phyloP scores from a whole-genome alignment of 2,888 invertebrate genomes.

The Argyresthia albistria region DNA sequence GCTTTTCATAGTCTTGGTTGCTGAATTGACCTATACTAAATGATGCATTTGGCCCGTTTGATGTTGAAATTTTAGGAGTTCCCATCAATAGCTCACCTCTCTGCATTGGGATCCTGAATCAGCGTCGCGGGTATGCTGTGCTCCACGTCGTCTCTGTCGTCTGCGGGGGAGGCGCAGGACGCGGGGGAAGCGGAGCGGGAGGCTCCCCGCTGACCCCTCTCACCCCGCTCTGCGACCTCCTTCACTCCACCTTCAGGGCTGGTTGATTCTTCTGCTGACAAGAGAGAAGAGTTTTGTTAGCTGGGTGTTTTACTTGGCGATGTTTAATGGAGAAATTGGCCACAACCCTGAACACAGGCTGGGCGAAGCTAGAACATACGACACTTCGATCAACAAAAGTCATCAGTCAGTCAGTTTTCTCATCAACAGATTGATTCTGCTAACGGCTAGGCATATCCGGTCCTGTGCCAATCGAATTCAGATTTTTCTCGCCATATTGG shows the following conservation, averaged over 20 bases:
- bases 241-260: conserved; percentile 71
- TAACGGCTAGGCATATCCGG: too few species aligned
- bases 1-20: too few species aligned
- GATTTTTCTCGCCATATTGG: too few species aligned
- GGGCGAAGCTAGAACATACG: too few species aligned
- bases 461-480: too few species aligned
- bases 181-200: conserved; percentile 51
- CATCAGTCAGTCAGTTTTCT: too few species aligned
- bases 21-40: too few species aligned
- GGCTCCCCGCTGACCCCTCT: conserved; percentile 53
- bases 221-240: conserved; percentile 48
- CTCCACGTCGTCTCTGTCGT: conserved; percentile 66
- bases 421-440: too few species aligned
- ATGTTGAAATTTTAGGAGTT: background rate
- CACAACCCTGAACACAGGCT: too few species aligned
- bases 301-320: background rate
- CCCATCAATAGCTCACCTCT: conserved; percentile 35
- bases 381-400: too few species aligned
- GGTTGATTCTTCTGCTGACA: conserved; percentile 71
- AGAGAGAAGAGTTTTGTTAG: conserved; percentile 16
- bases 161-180: conserved; percentile 41
- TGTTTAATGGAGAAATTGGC: too few species aligned
- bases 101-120: conserved; percentile 66
- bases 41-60: too few species aligned
- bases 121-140: conserved; percentile 70